These are phyloP conservation scores for Mormyrus lacerda DNA, from an alignment of 2,113 vertebrate species.

Conservation along the genomic window DNA sequence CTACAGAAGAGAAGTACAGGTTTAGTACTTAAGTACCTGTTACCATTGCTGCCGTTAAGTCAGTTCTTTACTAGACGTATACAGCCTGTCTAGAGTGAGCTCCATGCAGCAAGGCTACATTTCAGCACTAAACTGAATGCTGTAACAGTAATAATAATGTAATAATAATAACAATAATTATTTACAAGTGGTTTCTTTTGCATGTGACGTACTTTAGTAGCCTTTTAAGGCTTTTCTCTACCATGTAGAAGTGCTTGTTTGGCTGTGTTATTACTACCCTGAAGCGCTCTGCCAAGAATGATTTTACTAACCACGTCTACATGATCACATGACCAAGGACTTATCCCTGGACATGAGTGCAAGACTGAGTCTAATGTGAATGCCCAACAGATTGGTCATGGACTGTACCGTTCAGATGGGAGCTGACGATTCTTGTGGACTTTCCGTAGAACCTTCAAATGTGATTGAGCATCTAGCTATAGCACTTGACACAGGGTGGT, in stretches of 20 bases:
- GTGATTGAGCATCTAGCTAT: neutral
- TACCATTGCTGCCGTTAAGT: neutral
- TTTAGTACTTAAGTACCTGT: neutral
- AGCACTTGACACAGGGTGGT: neutral
- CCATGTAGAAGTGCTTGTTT: conserved; percentile 52
- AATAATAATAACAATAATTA: too few relatives aligned
- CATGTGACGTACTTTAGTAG: conserved; percentile 10
- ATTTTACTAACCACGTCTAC: conserved; percentile 62
- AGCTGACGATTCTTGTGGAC: conserved; percentile 77
- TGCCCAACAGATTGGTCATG: conserved; percentile 65
- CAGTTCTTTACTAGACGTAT: neutral
- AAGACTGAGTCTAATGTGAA: conserved; percentile 51
- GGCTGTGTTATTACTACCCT: conserved; percentile 54
- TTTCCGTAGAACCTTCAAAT: neutral
- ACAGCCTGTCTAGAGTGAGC: neutral
- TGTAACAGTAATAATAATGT: neutral
- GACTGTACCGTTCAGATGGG: conserved; percentile 73
- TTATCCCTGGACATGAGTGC: conserved; percentile 63
- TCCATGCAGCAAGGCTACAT: neutral
- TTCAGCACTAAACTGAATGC: neutral
- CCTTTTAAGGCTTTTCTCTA: conserved; percentile 43
- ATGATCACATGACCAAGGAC: conserved; percentile 68
- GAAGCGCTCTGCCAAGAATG: conserved; percentile 56
- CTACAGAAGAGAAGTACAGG: neutral
- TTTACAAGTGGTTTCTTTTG: neutral